phyloP scores from a whole-genome alignment of 2,113 vertebrate species.

The Micronycteris hirsuta region DNA sequence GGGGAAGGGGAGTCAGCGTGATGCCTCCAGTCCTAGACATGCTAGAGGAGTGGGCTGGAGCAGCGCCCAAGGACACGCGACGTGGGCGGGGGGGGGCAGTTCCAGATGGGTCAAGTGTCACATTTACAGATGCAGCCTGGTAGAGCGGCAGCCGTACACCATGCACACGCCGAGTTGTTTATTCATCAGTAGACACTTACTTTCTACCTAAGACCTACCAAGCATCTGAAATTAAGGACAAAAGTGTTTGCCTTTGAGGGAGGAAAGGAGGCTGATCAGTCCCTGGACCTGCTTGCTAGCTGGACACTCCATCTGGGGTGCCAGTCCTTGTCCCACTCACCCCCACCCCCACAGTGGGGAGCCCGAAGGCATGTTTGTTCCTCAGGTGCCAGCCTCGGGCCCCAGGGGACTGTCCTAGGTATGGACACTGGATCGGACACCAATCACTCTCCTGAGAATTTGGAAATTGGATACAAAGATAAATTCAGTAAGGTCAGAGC shows the following conservation, averaged over 20 bases:
- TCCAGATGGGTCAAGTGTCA: background rate
- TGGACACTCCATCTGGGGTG: background rate
- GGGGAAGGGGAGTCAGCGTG: background rate
- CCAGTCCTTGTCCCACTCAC: background rate
- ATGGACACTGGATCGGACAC: background rate
- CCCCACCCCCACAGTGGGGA: no score
- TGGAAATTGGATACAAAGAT: background rate
- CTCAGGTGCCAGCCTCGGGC: background rate
- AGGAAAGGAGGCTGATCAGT: background rate
- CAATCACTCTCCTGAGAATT: background rate
- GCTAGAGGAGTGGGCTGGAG: background rate
- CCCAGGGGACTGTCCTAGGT: background rate
- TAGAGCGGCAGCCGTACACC: background rate
- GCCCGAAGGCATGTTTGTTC: background rate
- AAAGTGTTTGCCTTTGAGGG: background rate
- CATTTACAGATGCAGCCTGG: background rate
- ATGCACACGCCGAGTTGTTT: background rate
- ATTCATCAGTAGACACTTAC: background rate
- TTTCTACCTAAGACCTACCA: background rate
- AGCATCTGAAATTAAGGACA: background rate
- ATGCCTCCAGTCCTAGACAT: background rate
- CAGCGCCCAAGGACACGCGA: background rate
- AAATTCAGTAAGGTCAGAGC: background rate
- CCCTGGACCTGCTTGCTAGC: background rate
- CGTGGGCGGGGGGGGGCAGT: fast-evolving